Evolutionary conservation across 2,797 vertebrate genomes (phyloP).

Genomic region (Distichodus sexfasciatus): DNA sequence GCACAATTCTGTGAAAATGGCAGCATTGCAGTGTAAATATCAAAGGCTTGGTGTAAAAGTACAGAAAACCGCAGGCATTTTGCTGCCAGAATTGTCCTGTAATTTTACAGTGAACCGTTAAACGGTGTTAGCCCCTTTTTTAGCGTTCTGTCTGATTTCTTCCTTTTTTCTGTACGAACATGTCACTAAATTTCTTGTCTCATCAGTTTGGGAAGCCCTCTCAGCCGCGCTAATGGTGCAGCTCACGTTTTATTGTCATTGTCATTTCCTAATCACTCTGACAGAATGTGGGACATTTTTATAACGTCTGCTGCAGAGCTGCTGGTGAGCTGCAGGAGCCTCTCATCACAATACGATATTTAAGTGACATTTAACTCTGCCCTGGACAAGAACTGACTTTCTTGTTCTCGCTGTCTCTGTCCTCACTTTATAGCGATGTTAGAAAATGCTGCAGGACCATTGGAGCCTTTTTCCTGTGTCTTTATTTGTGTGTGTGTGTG

Average conservation of each 20-base stretch:
- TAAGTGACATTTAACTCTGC: constrained; percentile 5
- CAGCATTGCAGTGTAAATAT: too few species aligned
- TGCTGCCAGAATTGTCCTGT: too few species aligned
- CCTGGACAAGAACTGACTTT: constrained; percentile 13
- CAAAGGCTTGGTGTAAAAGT: too few species aligned
- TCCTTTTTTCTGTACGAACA: too few species aligned
- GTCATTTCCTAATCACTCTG: background rate
- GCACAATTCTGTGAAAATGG: too few species aligned
- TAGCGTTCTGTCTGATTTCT: too few species aligned
- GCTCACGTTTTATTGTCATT: background rate
- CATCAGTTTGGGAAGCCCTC: background rate
- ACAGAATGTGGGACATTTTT: background rate
- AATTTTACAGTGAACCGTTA: too few species aligned
- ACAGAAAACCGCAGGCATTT: too few species aligned
- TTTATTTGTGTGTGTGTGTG: background rate
- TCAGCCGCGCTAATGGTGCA: background rate
- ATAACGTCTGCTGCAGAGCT: background rate
- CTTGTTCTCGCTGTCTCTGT: constrained; percentile 3
- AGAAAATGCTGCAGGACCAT: constrained; percentile 27
- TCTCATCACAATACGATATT: constrained; percentile 24
- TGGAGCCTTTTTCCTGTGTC: background rate
- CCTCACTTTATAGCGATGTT: background rate
- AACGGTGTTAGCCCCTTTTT: too few species aligned
- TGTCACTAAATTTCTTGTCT: too few species aligned
- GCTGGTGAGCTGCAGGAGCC: constrained; percentile 7